Conservation (phyloP, 2,888 invertebrate genomes). For the Dexiosoma caninum region DNA sequence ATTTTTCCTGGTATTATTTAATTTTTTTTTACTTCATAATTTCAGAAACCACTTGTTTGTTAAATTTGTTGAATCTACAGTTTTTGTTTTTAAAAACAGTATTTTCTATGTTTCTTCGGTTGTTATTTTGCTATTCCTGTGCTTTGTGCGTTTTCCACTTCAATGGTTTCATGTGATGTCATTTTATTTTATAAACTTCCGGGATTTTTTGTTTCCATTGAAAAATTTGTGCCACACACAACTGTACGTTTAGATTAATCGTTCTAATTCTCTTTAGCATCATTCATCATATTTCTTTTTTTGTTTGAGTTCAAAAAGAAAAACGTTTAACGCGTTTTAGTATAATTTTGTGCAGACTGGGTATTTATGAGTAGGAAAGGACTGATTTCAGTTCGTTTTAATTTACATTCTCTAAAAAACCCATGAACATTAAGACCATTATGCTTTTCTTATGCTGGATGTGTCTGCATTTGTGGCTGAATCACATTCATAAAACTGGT, state of each 20-base stretch:
- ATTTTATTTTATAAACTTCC: slow-evolving; percentile 61
- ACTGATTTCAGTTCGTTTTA: slow-evolving; percentile 29
- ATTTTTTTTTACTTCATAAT: slow-evolving; percentile 8
- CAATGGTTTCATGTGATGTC: slow-evolving; percentile 58
- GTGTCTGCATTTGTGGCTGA: not conserved
- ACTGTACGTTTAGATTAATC: slow-evolving; percentile 38
- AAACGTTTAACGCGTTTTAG: slow-evolving; percentile 52
- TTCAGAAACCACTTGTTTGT: slow-evolving; percentile 57
- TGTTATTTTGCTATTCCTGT: slow-evolving; percentile 19
- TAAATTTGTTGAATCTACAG: slow-evolving; percentile 52
- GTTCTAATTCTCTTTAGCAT: slow-evolving; percentile 42
- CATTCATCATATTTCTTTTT: slow-evolving; percentile 51
- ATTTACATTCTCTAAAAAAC: not conserved
- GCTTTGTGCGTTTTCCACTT: slow-evolving; percentile 51
- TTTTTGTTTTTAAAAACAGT: slow-evolving; percentile 49
- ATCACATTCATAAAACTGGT: slow-evolving; percentile 31
- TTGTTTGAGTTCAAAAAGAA: slow-evolving; percentile 44
- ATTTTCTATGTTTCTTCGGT: slow-evolving; percentile 3
- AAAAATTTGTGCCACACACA: not conserved
- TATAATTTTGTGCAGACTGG: not conserved
- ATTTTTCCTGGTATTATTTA: not conserved
- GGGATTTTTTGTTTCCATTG: slow-evolving; percentile 37
- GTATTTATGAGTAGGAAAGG: not conserved
- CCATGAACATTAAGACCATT: slow-evolving; percentile 16
- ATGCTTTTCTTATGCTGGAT: not conserved